phyloP scores from a whole-genome alignment of 2,888 invertebrate genomes.

The Caenorhabditis sp. region DNA sequence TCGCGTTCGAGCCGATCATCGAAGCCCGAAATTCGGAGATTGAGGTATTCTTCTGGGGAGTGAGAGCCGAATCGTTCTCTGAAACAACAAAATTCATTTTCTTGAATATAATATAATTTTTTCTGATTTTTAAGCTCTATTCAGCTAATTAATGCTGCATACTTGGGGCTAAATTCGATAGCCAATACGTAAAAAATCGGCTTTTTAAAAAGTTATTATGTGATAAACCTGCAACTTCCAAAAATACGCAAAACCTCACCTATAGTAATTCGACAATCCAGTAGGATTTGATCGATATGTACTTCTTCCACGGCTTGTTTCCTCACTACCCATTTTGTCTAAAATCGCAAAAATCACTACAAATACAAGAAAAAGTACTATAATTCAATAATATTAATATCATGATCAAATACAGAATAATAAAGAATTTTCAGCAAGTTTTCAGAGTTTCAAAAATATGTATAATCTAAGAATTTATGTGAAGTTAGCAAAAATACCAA shows the following conservation, averaged over 20 bases:
- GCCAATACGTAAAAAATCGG: no score
- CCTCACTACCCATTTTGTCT: conserved; percentile 13
- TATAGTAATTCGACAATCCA: conserved; percentile 35
- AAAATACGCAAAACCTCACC: conserved; percentile 10
- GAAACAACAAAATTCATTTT: conserved; percentile 28
- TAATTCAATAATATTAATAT: not conserved
- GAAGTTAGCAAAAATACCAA: not conserved
- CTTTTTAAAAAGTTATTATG: no score
- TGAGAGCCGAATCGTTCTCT: conserved; percentile 68
- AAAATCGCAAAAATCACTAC: not conserved
- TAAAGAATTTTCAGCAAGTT: not conserved
- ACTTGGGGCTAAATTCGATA: no score
- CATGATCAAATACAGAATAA: not conserved
- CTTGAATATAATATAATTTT: not conserved
- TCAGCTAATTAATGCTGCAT: no score
- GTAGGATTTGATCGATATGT: conserved; percentile 23
- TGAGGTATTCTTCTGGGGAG: conserved; percentile 70
- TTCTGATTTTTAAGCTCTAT: no score
- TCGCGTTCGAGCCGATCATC: conserved; percentile 60
- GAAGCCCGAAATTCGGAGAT: conserved; percentile 67
- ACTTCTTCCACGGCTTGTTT: conserved; percentile 21
- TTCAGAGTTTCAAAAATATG: no score
- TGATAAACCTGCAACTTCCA: not conserved
- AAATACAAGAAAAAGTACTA: conserved; percentile 1
- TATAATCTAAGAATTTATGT: no score